These are phyloP conservation scores for Pyrrhosoma nymphula DNA, from an alignment of 2,888 invertebrate species.

Conservation along the genomic window DNA sequence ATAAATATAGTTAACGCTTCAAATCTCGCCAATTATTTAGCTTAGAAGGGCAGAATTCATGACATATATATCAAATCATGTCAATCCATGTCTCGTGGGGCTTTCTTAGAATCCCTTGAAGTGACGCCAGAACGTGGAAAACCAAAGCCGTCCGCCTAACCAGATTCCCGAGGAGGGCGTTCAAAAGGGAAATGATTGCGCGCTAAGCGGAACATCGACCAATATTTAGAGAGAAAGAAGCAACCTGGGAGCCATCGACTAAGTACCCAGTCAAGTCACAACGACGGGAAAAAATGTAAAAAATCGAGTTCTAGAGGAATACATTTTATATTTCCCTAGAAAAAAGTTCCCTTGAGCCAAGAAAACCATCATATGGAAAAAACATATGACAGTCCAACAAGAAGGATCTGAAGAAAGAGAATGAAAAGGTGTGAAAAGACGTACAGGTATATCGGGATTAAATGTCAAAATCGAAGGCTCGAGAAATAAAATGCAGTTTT, in stretches of 20 bases:
- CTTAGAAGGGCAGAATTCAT: background rate
- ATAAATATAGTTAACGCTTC: background rate
- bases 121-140: background rate
- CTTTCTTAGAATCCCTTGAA: background rate
- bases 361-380: background rate
- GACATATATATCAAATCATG: background rate
- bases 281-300: background rate
- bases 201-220: too few species aligned
- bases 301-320: background rate
- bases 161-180: too few species aligned
- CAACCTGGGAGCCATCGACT: too few species aligned
- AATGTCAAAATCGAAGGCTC: too few species aligned
- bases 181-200: too few species aligned
- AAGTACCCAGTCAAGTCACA: background rate
- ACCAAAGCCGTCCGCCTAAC: too few species aligned
- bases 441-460: too few species aligned
- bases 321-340: background rate
- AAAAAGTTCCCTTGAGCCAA: background rate
- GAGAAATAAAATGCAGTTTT: too few species aligned
- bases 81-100: background rate
- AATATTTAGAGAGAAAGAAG: too few species aligned
- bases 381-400: too few species aligned
- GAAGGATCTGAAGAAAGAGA: too few species aligned
- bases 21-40: background rate
- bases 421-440: too few species aligned